A percentile compares a stretch with the other conserved stretches of the same genome.
Evolutionary conservation across 1,140 invertebrate species (phyloP).

Genomic region (Neuroterus valhalla): DNA sequence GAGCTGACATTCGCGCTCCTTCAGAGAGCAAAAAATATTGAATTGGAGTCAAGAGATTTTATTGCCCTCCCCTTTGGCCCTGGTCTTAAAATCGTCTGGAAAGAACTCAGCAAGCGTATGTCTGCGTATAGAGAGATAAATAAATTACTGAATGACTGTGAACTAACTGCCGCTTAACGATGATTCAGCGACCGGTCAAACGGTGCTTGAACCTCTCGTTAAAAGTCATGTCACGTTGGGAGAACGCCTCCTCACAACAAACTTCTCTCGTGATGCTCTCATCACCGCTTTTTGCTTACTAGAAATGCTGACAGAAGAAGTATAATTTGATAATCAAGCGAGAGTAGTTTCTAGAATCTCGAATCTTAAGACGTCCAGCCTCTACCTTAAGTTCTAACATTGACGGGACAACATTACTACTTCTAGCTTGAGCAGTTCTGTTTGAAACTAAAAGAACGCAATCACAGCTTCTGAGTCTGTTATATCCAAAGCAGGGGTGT

Average conservation of each 20-base stretch:
- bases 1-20: too few relatives aligned
- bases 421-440: too few relatives aligned
- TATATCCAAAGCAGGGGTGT: too few relatives aligned
- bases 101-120: not conserved
- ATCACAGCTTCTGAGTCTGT: too few relatives aligned
- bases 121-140: conserved; percentile 6
- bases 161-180: conserved; percentile 57
- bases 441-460: too few relatives aligned
- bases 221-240: conserved; percentile 15
- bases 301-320: not conserved
- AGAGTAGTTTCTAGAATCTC: not conserved
- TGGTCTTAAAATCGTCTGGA: conserved; percentile 15
- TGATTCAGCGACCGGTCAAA: conserved; percentile 64
- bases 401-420: too few relatives aligned
- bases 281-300: not conserved
- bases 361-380: not conserved
- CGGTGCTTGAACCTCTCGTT: conserved; percentile 61
- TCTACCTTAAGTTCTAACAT: too few relatives aligned
- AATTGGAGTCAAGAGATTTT: not conserved
- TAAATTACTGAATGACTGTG: conserved; percentile 27
- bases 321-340: too few relatives aligned
- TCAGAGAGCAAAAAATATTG: not conserved
- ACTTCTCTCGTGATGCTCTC: not conserved
- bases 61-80: conserved; percentile 3
- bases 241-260: conserved; percentile 4